phyloP scores from a whole-genome alignment of 2,797 vertebrate species.

The Anniella stebbinsi region DNA sequence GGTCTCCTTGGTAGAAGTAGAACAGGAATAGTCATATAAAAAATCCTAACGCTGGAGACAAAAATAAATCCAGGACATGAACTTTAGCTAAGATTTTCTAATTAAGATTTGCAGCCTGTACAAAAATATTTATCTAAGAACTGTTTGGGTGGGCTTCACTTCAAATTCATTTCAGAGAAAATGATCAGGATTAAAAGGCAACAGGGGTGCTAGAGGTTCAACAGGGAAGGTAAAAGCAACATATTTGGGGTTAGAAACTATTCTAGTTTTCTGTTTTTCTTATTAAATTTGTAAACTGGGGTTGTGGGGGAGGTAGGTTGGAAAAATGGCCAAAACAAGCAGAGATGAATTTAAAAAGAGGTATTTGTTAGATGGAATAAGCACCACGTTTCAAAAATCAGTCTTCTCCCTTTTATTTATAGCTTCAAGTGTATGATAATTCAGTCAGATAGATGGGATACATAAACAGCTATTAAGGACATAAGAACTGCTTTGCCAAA shows the following conservation, averaged over 20 bases:
- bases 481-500: neutral
- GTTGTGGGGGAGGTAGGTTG: neutral
- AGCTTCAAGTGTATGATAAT: neutral
- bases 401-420: neutral
- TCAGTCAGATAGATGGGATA: neutral
- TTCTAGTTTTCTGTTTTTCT: conserved; percentile 1
- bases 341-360: neutral
- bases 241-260: neutral
- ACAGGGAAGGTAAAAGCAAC: conserved; percentile 21
- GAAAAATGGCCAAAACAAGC: conserved; percentile 19
- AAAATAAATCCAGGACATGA: conserved; percentile 16
- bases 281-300: neutral
- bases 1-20: neutral
- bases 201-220: neutral
- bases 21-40: neutral
- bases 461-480: neutral
- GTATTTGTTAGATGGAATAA: neutral
- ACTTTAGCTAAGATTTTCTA: neutral
- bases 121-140: conserved; percentile 24
- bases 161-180: conserved; percentile 4
- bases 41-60: neutral
- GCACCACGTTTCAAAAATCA: neutral
- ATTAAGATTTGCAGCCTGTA: neutral
- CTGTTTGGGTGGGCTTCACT: conserved; percentile 6
- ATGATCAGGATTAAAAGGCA: conserved; percentile 11